phyloP scores from a whole-genome alignment of 2,797 vertebrate species.

The Coccyzus lansbergi region DNA sequence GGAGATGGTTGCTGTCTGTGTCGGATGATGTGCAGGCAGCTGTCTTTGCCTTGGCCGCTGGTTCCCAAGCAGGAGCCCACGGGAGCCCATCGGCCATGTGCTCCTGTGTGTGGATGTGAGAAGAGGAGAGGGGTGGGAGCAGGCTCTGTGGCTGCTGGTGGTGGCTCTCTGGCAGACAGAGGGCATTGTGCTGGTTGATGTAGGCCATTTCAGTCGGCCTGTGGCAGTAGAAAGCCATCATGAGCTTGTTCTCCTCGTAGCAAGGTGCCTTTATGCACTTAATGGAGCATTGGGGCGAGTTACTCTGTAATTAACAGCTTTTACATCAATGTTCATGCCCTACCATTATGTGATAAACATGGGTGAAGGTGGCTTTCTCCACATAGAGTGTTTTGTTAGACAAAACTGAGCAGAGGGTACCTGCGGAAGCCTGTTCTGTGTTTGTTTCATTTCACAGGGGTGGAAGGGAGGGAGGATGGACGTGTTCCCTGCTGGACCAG shows the following conservation, averaged over 20 bases:
- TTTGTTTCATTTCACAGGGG: neutral
- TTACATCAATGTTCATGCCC: neutral
- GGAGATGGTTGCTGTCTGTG: slow-evolving; percentile 21
- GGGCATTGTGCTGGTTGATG: too few relatives aligned
- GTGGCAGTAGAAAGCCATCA: neutral
- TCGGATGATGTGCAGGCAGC: neutral
- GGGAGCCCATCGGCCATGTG: fast-evolving
- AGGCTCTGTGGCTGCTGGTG: fast-evolving
- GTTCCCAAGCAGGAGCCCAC: neutral
- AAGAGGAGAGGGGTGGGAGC: neutral
- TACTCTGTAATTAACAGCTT: neutral
- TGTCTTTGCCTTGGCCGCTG: neutral
- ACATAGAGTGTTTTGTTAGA: neutral
- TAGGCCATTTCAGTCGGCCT: neutral
- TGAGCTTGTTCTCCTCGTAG: neutral
- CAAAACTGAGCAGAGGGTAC: neutral
- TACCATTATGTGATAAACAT: neutral
- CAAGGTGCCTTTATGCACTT: neutral
- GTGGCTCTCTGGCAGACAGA: neutral
- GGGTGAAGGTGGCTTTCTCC: neutral
- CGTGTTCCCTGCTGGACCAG: neutral
- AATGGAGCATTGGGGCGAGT: neutral
- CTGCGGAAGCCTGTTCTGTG: neutral
- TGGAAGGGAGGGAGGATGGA: neutral
- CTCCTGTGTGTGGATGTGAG: neutral